These are phyloP conservation scores for Conus ventricosus DNA, from an alignment of 1,140 invertebrate genomes.

Conservation along the genomic window DNA sequence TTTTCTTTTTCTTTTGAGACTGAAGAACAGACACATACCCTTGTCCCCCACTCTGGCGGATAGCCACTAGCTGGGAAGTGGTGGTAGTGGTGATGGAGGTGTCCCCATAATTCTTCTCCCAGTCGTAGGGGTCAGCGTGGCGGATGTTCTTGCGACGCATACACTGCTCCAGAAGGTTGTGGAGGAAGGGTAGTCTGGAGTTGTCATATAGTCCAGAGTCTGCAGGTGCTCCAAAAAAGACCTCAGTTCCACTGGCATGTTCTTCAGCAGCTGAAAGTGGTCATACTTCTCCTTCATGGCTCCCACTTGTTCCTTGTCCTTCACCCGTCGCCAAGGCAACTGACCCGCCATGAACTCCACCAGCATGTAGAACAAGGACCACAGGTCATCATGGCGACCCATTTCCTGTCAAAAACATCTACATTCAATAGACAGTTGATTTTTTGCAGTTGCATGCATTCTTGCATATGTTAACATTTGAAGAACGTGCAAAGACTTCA, in stretches of 20 bases:
- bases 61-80: constrained; percentile 66
- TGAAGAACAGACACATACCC: constrained; percentile 38
- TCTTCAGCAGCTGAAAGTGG: constrained; percentile 93
- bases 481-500: no score
- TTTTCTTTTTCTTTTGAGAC: no score
- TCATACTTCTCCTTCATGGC: constrained; percentile 98
- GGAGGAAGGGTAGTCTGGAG: constrained; percentile 89
- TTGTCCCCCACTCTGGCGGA: constrained; percentile 63
- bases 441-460: no score
- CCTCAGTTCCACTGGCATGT: constrained; percentile 92
- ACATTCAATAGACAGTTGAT: no score
- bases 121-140: constrained; percentile 91
- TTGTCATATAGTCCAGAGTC: constrained; percentile 91
- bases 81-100: constrained; percentile 67
- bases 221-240: constrained; percentile 94
- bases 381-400: constrained; percentile 99
- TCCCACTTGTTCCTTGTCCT: constrained; percentile 83
- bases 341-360: constrained; percentile 99
- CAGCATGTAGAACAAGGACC: constrained; percentile 99
- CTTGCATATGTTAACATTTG: no score
- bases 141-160: constrained; percentile 95
- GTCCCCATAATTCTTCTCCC: constrained; percentile 84
- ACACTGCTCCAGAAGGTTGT: constrained; percentile 91
- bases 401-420: constrained; percentile 84
- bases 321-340: constrained; percentile 99